A percentile compares a stretch with the other conserved stretches of the same genome.
These are phyloP conservation scores for Drosophila rubida DNA, from an alignment of 2,888 invertebrate species.

Conservation along the genomic window DNA sequence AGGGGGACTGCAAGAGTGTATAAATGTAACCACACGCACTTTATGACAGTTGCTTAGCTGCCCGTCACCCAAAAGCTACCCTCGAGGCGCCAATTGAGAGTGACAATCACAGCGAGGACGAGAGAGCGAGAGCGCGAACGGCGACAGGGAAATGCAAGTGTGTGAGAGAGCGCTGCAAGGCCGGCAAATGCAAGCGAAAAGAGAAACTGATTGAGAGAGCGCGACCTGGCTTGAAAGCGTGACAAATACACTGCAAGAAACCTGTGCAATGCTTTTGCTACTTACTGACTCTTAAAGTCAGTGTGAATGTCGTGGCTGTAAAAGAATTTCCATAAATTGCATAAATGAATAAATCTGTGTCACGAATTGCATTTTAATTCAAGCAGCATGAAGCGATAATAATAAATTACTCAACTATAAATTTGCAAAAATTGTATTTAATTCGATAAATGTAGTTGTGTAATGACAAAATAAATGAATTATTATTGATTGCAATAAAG, in stretches of 20 bases:
- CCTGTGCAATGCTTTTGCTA: neutral
- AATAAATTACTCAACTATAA: neutral
- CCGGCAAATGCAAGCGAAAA: slow-evolving; percentile 40
- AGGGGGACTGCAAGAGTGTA: slow-evolving; percentile 15
- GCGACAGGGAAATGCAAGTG: slow-evolving; percentile 16
- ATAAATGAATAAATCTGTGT: neutral
- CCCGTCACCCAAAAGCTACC: slow-evolving; percentile 28
- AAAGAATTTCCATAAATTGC: neutral
- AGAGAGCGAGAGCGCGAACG: neutral
- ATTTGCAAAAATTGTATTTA: neutral
- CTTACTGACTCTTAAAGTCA: no score
- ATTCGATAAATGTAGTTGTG: neutral
- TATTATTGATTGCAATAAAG: neutral
- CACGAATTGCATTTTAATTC: neutral
- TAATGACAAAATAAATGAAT: neutral
- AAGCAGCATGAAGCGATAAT: neutral
- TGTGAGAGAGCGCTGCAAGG: slow-evolving; percentile 16
- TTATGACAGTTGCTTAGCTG: slow-evolving; percentile 38
- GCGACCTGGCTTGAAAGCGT: slow-evolving; percentile 13
- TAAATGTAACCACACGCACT: slow-evolving; percentile 49
- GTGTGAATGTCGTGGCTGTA: neutral
- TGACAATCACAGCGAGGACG: slow-evolving; percentile 6
- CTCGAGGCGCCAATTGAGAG: neutral
- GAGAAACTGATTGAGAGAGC: slow-evolving; percentile 15
- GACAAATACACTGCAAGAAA: slow-evolving; percentile 35